phyloP scores from a whole-genome alignment of 1,140 invertebrate genomes.

The Penaeus chinensis region DNA sequence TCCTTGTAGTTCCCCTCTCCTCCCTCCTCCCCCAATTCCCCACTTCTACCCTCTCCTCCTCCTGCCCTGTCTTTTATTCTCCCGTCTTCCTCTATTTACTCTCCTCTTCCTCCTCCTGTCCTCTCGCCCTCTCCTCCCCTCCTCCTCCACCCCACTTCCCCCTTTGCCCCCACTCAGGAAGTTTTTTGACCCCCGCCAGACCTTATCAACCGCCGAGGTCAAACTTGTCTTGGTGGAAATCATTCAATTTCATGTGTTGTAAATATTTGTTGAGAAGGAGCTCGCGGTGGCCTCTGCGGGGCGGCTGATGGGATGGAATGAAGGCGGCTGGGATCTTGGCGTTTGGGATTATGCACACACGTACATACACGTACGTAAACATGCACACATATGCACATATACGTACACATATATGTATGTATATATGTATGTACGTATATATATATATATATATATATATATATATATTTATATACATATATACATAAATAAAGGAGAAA shows the following conservation, averaged over 20 bases:
- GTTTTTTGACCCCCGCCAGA: too few species aligned
- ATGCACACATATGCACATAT: background rate
- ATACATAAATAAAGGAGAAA: background rate
- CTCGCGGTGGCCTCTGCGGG: too few species aligned
- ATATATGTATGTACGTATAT: background rate
- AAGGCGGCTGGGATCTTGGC: too few species aligned
- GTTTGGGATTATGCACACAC: background rate
- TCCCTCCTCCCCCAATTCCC: background rate
- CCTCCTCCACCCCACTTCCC: background rate
- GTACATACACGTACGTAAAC: background rate
- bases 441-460: background rate
- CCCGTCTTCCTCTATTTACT: background rate
- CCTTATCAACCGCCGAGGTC: too few species aligned
- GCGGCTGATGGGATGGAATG: too few species aligned
- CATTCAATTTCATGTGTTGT: too few species aligned
- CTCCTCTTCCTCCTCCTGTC: constrained; percentile 7
- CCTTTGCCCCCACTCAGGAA: background rate
- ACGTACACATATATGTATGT: background rate
- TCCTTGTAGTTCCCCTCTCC: background rate
- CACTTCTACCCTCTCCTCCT: background rate
- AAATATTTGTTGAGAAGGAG: too few species aligned
- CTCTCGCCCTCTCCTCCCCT: constrained; percentile 20
- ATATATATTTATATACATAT: background rate
- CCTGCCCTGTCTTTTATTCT: background rate
- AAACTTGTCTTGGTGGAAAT: too few species aligned